These are phyloP conservation scores for Lophius americanus DNA, from an alignment of 2,797 vertebrate genomes.

Conservation along the genomic window DNA sequence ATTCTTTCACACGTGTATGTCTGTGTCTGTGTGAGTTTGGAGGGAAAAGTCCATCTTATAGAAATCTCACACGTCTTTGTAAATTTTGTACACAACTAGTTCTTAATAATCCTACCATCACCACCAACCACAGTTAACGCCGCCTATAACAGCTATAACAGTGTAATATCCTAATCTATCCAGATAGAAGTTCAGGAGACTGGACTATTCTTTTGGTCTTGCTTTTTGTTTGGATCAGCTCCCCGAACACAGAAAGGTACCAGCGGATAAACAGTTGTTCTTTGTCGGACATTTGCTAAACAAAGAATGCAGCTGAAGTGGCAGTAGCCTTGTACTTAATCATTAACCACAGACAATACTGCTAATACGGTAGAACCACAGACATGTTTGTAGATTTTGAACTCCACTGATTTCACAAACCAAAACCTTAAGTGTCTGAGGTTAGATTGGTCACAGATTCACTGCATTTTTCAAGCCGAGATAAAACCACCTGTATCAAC, in stretches of 20 bases:
- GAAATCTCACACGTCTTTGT: constrained; percentile 17
- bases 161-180: constrained; percentile 46
- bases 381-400: constrained; percentile 5
- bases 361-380: constrained; percentile 12
- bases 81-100: constrained; percentile 27
- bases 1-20: constrained; percentile 11
- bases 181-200: constrained; percentile 10
- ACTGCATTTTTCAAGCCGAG: constrained; percentile 6
- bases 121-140: not conserved
- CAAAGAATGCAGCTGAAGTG: constrained; percentile 49
- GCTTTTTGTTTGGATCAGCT: constrained; percentile 21
- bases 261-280: constrained; percentile 5
- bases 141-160: not conserved
- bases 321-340: constrained; percentile 33
- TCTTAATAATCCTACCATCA: constrained; percentile 6
- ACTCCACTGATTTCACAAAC: not conserved
- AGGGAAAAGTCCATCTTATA: constrained; percentile 20
- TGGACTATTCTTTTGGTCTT: constrained; percentile 47
- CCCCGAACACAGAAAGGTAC: constrained; percentile 13
- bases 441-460: constrained; percentile 1
- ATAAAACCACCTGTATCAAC: constrained; percentile 43
- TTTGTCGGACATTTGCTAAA: constrained; percentile 21
- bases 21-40: constrained; percentile 9
- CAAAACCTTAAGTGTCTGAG: not conserved
- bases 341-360: constrained; percentile 53